A percentile compares a stretch with the other conserved stretches of the same genome.
phyloP scores from a whole-genome alignment of 2,888 invertebrate species.

The Physocephala rufipes region DNA sequence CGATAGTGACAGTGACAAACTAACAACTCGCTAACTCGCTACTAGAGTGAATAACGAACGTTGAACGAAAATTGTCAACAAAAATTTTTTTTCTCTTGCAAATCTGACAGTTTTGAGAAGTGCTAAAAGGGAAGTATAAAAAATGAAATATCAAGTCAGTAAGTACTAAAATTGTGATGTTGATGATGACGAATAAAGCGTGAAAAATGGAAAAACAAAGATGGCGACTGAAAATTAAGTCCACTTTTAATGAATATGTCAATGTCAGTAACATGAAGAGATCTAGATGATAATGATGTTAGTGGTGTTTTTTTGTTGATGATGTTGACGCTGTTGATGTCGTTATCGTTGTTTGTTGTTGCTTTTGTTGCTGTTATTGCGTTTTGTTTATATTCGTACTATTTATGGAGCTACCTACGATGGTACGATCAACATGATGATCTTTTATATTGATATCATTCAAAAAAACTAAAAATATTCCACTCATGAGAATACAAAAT shows the following conservation, averaged over 20 bases:
- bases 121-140: not conserved
- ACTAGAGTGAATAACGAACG: not conserved
- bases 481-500: too few species aligned
- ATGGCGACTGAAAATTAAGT: constrained; percentile 11
- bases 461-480: too few species aligned
- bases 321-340: not conserved
- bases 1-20: constrained; percentile 3
- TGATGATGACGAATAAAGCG: not conserved
- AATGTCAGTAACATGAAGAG: not conserved
- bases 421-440: too few species aligned
- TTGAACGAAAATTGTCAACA: not conserved
- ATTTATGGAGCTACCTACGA: too few species aligned
- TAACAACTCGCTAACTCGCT: constrained; percentile 8
- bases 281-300: too few species aligned
- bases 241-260: not conserved
- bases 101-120: not conserved
- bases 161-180: too few species aligned
- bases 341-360: not conserved
- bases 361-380: too few species aligned
- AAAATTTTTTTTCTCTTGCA: not conserved
- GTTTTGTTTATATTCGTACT: too few species aligned
- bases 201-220: not conserved
- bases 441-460: too few species aligned
- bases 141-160: not conserved
- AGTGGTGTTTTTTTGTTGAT: not conserved